Evolutionary conservation across 2,113 vertebrate genomes (phyloP).

Genomic region (Bothrops jararaca): DNA sequence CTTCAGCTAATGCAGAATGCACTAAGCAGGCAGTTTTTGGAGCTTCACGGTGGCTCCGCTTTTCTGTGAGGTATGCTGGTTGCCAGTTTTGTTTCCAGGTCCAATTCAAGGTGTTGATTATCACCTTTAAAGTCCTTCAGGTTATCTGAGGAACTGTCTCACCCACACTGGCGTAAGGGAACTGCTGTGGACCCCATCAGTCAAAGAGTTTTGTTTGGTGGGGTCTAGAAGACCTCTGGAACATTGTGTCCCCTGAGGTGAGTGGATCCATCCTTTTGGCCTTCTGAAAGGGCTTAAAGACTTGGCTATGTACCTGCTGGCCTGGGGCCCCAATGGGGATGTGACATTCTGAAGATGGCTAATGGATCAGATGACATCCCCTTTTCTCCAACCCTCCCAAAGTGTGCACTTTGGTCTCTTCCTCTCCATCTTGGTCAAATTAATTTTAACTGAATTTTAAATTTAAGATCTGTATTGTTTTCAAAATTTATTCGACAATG

Average conservation of each 20-base stretch:
- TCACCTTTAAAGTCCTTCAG: neutral
- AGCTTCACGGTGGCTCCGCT: no score
- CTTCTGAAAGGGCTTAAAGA: neutral
- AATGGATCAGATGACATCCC: neutral
- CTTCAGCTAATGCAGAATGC: neutral
- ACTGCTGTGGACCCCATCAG: neutral
- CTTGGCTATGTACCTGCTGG: neutral
- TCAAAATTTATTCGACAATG: neutral
- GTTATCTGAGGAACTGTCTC: neutral
- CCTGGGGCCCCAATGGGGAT: neutral
- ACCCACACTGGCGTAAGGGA: accelerated
- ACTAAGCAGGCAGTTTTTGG: neutral
- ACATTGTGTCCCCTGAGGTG: no score
- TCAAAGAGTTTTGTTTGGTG: neutral
- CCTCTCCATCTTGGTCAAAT: neutral
- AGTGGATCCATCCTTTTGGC: neutral
- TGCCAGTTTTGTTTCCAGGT: neutral
- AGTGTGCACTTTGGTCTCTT: neutral
- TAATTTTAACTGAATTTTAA: neutral
- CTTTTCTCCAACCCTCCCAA: neutral
- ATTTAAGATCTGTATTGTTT: neutral
- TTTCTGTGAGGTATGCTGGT: neutral
- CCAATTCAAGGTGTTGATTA: neutral
- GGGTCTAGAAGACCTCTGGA: neutral
- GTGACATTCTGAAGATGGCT: neutral